Evolutionary conservation across 2,797 vertebrate genomes (phyloP).

Genomic region (Myiothlypis chrysogaster): DNA sequence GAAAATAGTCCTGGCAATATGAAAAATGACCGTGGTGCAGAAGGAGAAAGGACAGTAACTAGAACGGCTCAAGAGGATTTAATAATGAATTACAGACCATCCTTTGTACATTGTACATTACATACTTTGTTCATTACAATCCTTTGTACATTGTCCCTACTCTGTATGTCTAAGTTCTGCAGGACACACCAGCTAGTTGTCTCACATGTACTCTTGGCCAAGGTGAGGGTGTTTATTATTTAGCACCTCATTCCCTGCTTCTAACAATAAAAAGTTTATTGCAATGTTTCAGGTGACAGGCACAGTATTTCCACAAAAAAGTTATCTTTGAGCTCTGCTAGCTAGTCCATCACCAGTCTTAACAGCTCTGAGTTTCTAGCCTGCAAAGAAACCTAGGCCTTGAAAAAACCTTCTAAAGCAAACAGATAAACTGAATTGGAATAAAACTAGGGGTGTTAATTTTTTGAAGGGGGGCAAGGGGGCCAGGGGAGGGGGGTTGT

Average conservation of each 20-base stretch:
- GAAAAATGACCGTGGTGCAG: not conserved
- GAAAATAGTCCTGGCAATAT: not conserved
- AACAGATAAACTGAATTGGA: not conserved
- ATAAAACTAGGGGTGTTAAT: not conserved
- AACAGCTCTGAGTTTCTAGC: not conserved
- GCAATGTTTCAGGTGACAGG: not conserved
- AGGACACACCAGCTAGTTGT: not conserved
- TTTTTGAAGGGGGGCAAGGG: fast-evolving
- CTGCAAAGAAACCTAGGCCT: not conserved
- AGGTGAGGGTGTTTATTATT: not conserved
- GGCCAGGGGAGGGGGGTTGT: not conserved
- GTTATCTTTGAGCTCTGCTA: not conserved
- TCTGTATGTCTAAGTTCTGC: fast-evolving
- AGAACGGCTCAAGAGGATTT: not conserved
- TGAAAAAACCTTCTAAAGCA: not conserved
- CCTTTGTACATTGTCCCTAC: not conserved
- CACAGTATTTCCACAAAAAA: not conserved
- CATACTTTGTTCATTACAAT: not conserved
- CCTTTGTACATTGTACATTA: not conserved
- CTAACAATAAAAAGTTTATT: not conserved
- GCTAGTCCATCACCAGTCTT: not conserved
- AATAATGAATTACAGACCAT: not conserved
- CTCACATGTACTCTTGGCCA: not conserved
- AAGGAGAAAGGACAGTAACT: not conserved
- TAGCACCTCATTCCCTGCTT: not conserved